Evolutionary conservation across 30 jellyfish, hydroid and myxozoan species (phyloP).

Genomic region (Hydractinia symbiolongicarpus): DNA sequence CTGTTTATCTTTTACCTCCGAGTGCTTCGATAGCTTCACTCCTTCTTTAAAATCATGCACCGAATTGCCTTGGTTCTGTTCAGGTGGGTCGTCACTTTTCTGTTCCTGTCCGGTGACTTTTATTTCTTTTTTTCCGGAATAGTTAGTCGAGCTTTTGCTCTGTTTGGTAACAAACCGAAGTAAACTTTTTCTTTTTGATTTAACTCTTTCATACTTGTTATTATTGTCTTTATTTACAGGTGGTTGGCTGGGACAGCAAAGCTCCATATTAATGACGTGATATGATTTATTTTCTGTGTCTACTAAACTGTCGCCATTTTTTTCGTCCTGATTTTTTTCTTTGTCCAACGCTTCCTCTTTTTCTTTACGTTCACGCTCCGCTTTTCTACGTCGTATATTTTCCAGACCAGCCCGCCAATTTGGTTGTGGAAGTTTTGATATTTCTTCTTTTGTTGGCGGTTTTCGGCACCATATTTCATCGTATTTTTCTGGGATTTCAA

Average conservation of each 20-base stretch:
- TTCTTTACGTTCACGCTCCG: slow-evolving; percentile 4
- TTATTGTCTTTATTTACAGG: no score
- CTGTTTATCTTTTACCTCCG: neutral
- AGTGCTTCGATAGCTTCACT: no score
- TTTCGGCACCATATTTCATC: slow-evolving; percentile 44
- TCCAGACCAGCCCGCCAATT: slow-evolving; percentile 25
- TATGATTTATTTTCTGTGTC: no score
- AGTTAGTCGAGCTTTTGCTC: neutral
- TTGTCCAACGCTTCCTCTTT: neutral
- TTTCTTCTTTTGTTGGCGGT: neutral
- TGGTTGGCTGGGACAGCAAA: no score
- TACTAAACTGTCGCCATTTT: neutral
- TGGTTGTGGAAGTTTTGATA: neutral
- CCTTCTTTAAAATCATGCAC: no score
- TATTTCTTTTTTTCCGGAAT: neutral
- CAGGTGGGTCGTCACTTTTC: neutral
- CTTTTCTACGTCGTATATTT: slow-evolving; percentile 20
- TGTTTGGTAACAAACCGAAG: neutral
- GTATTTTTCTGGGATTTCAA: slow-evolving; percentile 42
- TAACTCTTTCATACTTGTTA: neutral
- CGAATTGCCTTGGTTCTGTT: no score
- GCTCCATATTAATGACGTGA: no score
- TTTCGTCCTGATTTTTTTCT: neutral
- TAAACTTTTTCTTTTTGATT: neutral
- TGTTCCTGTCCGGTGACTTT: neutral